These are phyloP conservation scores for Agrochola circellaris DNA, from an alignment of 2,888 invertebrate genomes.

Conservation along the genomic window DNA sequence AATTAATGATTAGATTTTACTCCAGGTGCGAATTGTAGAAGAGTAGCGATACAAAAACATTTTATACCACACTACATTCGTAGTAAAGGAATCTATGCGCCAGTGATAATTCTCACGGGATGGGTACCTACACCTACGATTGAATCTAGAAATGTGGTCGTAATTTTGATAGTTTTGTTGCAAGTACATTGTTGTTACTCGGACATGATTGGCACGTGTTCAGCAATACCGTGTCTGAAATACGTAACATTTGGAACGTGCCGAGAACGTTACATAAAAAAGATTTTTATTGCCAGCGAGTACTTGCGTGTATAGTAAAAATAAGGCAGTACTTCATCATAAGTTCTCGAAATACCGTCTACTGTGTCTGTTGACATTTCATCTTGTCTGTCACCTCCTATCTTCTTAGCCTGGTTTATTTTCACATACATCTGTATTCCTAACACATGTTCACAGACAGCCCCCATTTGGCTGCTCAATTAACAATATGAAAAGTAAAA, in stretches of 20 bases:
- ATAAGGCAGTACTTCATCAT: slow-evolving; percentile 14
- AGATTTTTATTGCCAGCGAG: slow-evolving; percentile 31
- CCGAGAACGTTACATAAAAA: slow-evolving; percentile 23
- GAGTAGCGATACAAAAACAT: background rate
- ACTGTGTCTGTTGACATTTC: slow-evolving; percentile 57
- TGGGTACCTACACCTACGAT: background rate
- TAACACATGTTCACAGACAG: slow-evolving; percentile 12
- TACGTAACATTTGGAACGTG: slow-evolving; percentile 14
- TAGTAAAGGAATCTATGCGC: slow-evolving; percentile 5
- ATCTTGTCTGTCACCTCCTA: slow-evolving; percentile 35
- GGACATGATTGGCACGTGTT: slow-evolving; percentile 35
- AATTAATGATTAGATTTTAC: background rate
- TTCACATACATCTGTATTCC: slow-evolving; percentile 23
- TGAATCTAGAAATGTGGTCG: slow-evolving; percentile 2
- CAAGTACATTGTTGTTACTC: slow-evolving; percentile 20
- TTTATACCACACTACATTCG: background rate
- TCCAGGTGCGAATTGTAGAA: background rate
- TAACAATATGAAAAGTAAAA: slow-evolving; percentile 4
- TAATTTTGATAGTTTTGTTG: slow-evolving; percentile 31
- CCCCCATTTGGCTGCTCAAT: slow-evolving; percentile 6
- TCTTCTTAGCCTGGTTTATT: slow-evolving; percentile 25
- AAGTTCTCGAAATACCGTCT: slow-evolving; percentile 20
- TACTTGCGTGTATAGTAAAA: slow-evolving; percentile 38
- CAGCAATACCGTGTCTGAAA: slow-evolving; percentile 12
- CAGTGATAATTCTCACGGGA: slow-evolving; percentile 19